Conservation (phyloP, 2,797 vertebrate species). For the Alca torda region DNA sequence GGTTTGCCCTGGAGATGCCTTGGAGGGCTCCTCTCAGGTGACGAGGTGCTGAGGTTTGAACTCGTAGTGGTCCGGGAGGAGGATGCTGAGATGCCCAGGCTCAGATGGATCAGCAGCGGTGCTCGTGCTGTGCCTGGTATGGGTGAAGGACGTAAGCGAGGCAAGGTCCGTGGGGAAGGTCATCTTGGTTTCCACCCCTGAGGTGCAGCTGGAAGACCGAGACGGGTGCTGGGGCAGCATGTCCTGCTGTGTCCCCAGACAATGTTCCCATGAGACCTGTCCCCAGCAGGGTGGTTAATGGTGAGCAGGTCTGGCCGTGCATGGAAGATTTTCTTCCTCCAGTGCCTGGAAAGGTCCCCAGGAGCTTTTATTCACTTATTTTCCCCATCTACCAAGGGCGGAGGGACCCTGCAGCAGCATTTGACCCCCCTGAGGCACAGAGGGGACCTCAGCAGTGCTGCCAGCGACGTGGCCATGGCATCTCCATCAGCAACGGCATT, state of each 20-base stretch:
- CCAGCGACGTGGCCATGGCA: rapidly evolving
- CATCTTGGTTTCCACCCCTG: not conserved
- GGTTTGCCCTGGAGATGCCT: not conserved
- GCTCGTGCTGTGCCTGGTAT: not conserved
- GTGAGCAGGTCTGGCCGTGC: not conserved
- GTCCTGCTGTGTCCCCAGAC: not conserved
- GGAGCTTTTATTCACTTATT: not conserved
- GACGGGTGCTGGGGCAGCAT: rapidly evolving
- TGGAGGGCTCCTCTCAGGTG: rapidly evolving
- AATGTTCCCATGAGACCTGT: not conserved
- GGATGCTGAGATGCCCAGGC: not conserved
- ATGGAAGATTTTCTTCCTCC: not conserved
- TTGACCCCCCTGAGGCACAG: not conserved
- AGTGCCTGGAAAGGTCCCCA: not conserved
- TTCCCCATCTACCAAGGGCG: not conserved
- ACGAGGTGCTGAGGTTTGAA: not conserved
- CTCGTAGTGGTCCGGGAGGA: rapidly evolving
- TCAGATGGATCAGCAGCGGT: not conserved
- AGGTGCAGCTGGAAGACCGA: not conserved
- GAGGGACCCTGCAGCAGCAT: not conserved
- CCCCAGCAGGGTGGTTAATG: not conserved
- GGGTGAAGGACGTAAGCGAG: not conserved
- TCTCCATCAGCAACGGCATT: not conserved
- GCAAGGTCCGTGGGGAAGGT: not conserved
- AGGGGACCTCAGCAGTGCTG: not conserved